These are phyloP conservation scores for Numenius phaeopus DNA, from an alignment of 2,797 vertebrate species.

Conservation along the genomic window DNA sequence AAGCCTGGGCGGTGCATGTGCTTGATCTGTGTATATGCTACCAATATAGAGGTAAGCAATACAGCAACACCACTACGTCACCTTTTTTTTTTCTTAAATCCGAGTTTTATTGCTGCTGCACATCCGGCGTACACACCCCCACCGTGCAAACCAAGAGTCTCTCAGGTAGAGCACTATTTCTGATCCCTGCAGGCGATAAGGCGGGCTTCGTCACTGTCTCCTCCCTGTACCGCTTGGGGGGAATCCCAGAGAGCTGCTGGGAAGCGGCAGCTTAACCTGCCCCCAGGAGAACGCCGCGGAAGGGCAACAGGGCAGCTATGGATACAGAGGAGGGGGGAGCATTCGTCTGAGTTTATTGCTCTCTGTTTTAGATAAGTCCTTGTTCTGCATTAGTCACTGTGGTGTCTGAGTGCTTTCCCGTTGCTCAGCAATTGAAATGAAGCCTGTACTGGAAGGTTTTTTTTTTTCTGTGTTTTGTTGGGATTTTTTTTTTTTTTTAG, in stretches of 20 bases:
- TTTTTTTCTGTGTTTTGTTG: not conserved
- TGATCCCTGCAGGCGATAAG: not conserved
- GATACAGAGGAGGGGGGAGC: not conserved
- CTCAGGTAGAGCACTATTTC: not conserved
- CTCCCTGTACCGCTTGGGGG: fast-evolving
- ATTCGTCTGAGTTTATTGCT: not conserved
- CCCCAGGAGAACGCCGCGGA: not conserved
- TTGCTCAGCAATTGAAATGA: not conserved
- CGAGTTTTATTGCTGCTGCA: not conserved
- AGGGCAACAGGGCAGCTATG: not conserved
- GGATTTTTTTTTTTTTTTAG: not conserved
- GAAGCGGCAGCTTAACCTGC: not conserved
- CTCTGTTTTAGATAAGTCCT: not conserved
- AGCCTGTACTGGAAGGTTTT: not conserved
- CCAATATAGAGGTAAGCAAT: not conserved
- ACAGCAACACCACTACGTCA: not conserved
- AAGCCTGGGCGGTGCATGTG: not conserved
- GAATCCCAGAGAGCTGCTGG: not conserved
- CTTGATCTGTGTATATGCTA: not conserved
- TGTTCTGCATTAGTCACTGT: not conserved
- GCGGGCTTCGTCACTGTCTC: not conserved
- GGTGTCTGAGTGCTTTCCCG: not conserved
- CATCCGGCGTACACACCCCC: not conserved
- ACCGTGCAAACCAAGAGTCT: not conserved
- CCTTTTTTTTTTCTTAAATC: not conserved